Evolutionary conservation across 1,140 invertebrate species (phyloP).

Genomic region (Notospermus geniculatus): DNA sequence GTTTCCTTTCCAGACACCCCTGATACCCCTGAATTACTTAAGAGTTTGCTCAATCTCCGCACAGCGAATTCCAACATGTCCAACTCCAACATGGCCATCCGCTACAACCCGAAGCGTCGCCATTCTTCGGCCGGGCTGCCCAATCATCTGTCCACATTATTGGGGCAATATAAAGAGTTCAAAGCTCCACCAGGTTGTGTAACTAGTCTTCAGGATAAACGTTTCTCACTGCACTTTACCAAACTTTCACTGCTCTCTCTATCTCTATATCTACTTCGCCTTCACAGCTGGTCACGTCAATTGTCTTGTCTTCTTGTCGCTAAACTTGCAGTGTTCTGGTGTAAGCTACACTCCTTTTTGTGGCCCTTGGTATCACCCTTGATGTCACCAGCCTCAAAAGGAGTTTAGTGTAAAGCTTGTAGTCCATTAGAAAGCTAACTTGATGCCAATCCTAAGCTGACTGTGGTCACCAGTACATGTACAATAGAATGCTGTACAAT

Average conservation of each 20-base stretch:
- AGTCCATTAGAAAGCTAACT: no score
- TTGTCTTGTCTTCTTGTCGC: constrained; percentile 7
- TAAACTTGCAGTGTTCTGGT: constrained; percentile 9
- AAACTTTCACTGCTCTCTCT: not conserved
- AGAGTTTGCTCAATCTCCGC: constrained; percentile 6
- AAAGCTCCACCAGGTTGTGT: no score
- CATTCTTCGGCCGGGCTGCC: constrained; percentile 6
- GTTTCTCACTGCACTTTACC: not conserved
- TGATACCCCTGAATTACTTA: constrained; percentile 8
- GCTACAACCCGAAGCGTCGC: constrained; percentile 5
- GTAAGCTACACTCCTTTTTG: not conserved
- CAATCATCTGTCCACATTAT: constrained; percentile 5
- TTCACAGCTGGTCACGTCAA: constrained; percentile 1
- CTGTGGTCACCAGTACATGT: no score
- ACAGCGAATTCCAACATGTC: not conserved
- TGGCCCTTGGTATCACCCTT: no score
- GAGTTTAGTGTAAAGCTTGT: no score
- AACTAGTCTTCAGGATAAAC: not conserved
- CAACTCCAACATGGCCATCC: constrained; percentile 3
- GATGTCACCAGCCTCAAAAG: no score
- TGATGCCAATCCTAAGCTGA: no score
- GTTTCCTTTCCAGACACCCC: constrained; percentile 8
- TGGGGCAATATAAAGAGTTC: constrained; percentile 7
- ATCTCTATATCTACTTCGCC: not conserved
- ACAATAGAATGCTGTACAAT: no score